Base-by-base conservation (phyloP, 2,888 invertebrate genomes). In the Eristalis pertinax region DNA sequence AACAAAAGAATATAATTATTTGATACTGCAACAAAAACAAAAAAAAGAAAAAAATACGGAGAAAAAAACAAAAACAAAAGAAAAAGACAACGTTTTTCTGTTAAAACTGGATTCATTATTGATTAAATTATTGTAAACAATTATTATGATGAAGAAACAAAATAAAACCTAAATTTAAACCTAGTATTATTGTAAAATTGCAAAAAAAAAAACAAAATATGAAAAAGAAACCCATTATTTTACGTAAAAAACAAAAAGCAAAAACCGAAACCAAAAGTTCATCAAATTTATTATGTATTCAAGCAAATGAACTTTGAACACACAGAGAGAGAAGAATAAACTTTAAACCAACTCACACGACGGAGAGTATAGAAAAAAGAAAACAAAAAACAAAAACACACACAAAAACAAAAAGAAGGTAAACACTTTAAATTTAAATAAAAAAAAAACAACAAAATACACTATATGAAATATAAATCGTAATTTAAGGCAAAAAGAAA, bases 401-500 rank as follows among this genome's bases (percentile, higher is more conserved):
- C 41, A 88, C 80, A 80, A 69, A 85, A 74, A 82, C n/a, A n/a
- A n/a, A n/a, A n/a, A n/a, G n/a, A 79, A 82, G 35, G 84, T 87
- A 84, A 83, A 79, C 67, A 86, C 79, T 85, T 82, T 84, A 89
- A 89, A 5, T 50, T 84, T 83, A 88, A 87, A 82, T 64, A 86
- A 81, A 88, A 87, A 82, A 58, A 88, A 86, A 50, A 19, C 50
- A 50, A 50, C 50, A 50, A 50, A 50, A 89, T 88, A 89, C 81
- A 89, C 89, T 89, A 82, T 82, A 89, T 89, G 86, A 90, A 89
- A 88, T 89, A 90, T 90, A 88, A 87, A 89, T 88, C 88, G 84
- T 89, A 90, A 90, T 89, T 88, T 89, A 89, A 89, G 88, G 89
- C 89, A 89, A 89, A 89, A 89, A 89, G 78, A 78, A 68, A 89